These are phyloP conservation scores for Stegastes partitus DNA, from an alignment of 2,113 vertebrate genomes.

Conservation along the genomic window DNA sequence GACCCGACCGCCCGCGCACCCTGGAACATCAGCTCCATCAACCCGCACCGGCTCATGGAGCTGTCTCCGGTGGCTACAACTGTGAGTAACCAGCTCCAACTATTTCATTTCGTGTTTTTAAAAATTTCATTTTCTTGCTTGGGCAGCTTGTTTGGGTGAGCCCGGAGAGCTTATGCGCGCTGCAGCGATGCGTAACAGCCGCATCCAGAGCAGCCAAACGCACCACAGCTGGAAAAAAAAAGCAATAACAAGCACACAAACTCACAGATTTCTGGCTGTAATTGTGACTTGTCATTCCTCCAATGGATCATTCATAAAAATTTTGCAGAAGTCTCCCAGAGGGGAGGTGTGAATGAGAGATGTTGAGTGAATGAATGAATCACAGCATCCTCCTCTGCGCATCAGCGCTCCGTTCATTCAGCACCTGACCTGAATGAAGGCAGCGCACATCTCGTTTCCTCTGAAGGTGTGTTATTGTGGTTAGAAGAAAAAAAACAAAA, in stretches of 20 bases:
- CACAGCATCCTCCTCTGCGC: background rate
- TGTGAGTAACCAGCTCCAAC: slow-evolving; percentile 80
- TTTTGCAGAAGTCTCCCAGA: rapidly evolving
- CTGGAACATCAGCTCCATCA: slow-evolving; percentile 80
- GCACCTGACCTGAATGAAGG: slow-evolving; percentile 36
- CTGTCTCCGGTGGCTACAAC: slow-evolving; percentile 75
- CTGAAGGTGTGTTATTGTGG: background rate
- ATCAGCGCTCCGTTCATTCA: slow-evolving; percentile 52
- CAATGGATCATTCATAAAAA: background rate
- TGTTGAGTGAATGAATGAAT: slow-evolving; percentile 44
- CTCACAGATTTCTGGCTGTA: too few relatives aligned
- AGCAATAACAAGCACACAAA: rapidly evolving
- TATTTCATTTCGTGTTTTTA: background rate
- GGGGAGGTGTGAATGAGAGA: background rate
- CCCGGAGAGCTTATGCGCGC: slow-evolving; percentile 30
- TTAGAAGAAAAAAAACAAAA: too few relatives aligned
- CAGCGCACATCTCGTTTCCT: background rate
- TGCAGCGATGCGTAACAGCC: slow-evolving; percentile 35
- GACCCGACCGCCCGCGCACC: slow-evolving; percentile 61
- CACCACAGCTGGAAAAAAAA: slow-evolving; percentile 10
- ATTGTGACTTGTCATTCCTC: background rate
- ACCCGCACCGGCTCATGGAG: slow-evolving; percentile 74
- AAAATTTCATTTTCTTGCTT: too few relatives aligned
- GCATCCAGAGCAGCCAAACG: background rate
- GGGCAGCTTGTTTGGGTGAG: background rate